Conservation (phyloP, 2,888 invertebrate species). For the Acronicta alni region DNA sequence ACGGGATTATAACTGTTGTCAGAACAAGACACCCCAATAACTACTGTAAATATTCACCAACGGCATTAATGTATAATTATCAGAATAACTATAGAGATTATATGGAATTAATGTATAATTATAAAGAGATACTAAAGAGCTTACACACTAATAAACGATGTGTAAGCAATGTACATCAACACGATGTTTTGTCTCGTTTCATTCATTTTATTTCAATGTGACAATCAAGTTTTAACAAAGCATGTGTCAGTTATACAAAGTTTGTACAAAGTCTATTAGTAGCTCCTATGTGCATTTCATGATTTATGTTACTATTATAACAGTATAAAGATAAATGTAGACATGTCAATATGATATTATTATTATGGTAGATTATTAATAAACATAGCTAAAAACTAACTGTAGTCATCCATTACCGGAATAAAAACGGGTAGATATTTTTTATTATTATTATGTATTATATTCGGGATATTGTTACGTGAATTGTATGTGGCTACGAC, state of each 20-base stretch:
- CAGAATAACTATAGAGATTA: slow-evolving; percentile 3
- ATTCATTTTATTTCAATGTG: too few species aligned
- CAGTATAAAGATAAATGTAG: neutral
- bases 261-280: too few species aligned
- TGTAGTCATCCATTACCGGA: neutral
- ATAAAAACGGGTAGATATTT: neutral
- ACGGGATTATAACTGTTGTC: too few species aligned
- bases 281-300: neutral
- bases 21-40: slow-evolving; percentile 3
- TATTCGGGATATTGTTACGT: neutral
- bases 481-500: neutral
- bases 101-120: neutral
- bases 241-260: too few species aligned
- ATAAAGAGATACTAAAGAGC: too few species aligned
- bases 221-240: too few species aligned
- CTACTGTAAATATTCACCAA: slow-evolving; percentile 5
- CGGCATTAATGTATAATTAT: neutral
- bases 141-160: too few species aligned
- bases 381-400: neutral
- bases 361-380: neutral
- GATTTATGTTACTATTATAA: slow-evolving; percentile 1
- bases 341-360: neutral
- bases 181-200: too few species aligned
- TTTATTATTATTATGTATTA: neutral
- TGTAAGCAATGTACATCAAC: too few species aligned